Base-by-base conservation (phyloP, 2,888 invertebrate species). In the Erannis defoliaria region DNA sequence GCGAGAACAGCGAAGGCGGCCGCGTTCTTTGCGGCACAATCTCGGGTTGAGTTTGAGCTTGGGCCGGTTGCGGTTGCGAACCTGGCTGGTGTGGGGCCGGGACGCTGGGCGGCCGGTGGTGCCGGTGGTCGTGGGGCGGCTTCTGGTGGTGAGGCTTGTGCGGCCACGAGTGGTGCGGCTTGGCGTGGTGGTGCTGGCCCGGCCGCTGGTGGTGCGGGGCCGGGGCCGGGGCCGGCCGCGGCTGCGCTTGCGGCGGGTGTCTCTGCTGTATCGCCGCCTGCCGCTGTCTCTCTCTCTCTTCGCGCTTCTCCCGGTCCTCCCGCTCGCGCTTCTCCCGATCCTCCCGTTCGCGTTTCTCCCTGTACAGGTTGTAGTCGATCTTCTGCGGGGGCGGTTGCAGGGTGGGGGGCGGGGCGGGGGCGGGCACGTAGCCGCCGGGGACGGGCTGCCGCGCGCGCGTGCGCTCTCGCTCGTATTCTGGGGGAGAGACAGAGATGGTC, bases 1-100 rank as follows among this genome's bases (percentile, higher is more conserved):
- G 95, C 2, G 95, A 95, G 80, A 96, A 96, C 31, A 96, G 77
- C 12, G 96, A 95, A 0, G 94, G 94, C 2, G 94, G 93, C 48
- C 94, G 87, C 18, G 94, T 93, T 37, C 89, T 76, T 55, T 84
- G 87, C 64, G 58, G 82, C 23, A 76, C 76, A 53, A 55, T 51
- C 50, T 81, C 78, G 46, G 61, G 61, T 33, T 37, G 77, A 29
- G 60, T 70, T 53, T 64, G 77, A 6, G 75, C 74, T 31, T 76
- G 80, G 14, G 79, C 78, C 10, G 80, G 74, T 68, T 53, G 74
- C 58, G 70, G 37, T 26, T 56, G 62, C 48, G 68, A 68, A 46
- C 55, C 19, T 16, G 50, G 50, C 12, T 19, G 29, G 19, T 48
- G 46, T 6, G 23, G 76, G 40, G 4, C 64, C 26, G 16, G 29